phyloP scores from a whole-genome alignment of 37 sponge, comb jelly and placozoan genomes.

The Geodia barretti region DNA sequence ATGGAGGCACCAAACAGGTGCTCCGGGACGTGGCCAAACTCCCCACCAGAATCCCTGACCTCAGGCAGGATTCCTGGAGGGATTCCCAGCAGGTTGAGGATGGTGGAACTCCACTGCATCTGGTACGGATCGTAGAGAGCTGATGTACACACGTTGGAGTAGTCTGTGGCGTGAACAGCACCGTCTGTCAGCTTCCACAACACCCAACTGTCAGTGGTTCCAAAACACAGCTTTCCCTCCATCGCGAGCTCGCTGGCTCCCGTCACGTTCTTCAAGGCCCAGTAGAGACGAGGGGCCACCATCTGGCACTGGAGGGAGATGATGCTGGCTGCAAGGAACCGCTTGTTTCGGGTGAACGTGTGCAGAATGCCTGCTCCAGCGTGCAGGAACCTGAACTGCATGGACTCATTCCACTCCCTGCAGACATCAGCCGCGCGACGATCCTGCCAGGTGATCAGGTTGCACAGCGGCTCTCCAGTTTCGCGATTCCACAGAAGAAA shows the following conservation, averaged over 20 bases:
- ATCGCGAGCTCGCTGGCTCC: slow-evolving; percentile 51
- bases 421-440: slow-evolving; percentile 61
- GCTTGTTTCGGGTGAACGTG: slow-evolving; percentile 67
- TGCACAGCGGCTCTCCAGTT: slow-evolving; percentile 86
- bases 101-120: slow-evolving; percentile 62
- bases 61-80: slow-evolving; percentile 81
- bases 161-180: slow-evolving; percentile 87
- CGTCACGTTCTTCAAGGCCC: slow-evolving; percentile 79
- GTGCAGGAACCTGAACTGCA: slow-evolving; percentile 67
- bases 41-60: slow-evolving; percentile 68
- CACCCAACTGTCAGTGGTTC: slow-evolving; percentile 93
- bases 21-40: slow-evolving; percentile 60
- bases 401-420: slow-evolving; percentile 76
- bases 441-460: slow-evolving; percentile 97
- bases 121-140: slow-evolving; percentile 86
- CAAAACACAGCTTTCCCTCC: slow-evolving; percentile 81
- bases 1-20: slow-evolving; percentile 70
- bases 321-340: slow-evolving; percentile 77
- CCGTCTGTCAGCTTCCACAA: slow-evolving; percentile 93
- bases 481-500: slow-evolving; percentile 88
- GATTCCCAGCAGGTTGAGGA: slow-evolving; percentile 67
- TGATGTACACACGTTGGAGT: slow-evolving; percentile 82
- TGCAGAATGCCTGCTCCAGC: slow-evolving; percentile 52
- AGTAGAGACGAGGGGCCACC: slow-evolving; percentile 75
- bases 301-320: slow-evolving; percentile 53